A percentile compares a stretch with the other conserved stretches of the same genome.
Evolutionary conservation across 2,797 vertebrate genomes (phyloP).

Genomic region (Galagoides demidoff): DNA sequence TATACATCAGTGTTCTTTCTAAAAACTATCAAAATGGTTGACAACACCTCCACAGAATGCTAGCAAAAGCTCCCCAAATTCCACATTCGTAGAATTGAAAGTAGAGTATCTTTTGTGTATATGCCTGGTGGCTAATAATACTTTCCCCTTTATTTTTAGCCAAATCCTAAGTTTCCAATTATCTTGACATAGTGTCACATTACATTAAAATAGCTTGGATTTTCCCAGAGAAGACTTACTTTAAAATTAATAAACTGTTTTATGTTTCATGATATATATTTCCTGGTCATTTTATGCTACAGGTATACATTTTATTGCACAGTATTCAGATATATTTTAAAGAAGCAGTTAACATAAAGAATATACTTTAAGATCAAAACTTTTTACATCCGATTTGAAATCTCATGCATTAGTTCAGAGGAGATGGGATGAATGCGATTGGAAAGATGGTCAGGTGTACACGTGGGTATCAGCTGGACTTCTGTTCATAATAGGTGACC

Average conservation of each 20-base stretch:
- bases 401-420: neutral
- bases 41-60: neutral
- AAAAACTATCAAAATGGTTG: neutral
- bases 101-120: neutral
- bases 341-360: neutral
- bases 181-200: neutral
- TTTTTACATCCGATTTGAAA: neutral
- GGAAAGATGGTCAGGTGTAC: neutral
- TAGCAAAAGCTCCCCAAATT: neutral
- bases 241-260: neutral
- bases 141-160: neutral
- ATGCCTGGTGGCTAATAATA: neutral
- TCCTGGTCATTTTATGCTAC: neutral
- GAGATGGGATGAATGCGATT: neutral
- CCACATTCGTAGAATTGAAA: neutral
- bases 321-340: neutral
- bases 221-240: slow-evolving; percentile 14
- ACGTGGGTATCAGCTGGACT: neutral
- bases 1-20: neutral
- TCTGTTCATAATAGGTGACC: neutral
- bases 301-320: neutral
- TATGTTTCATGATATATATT: neutral
- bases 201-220: neutral
- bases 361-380: neutral
- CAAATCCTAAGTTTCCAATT: neutral